Evolutionary conservation across 1,140 invertebrate species (phyloP).

Genomic region (Cotesia chilonis): DNA sequence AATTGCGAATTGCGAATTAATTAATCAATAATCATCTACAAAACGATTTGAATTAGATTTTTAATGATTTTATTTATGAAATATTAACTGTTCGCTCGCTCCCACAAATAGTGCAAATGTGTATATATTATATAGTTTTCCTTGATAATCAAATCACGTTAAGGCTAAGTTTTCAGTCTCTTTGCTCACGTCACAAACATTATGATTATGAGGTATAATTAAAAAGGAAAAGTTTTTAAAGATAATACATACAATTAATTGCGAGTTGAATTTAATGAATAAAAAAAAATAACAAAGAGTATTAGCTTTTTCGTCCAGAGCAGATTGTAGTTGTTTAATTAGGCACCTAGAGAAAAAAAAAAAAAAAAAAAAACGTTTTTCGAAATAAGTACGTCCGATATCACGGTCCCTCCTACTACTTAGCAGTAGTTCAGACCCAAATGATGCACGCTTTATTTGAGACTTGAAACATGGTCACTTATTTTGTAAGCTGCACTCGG

Average conservation of each 20-base stretch:
- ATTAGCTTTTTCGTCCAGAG: conserved; percentile 27
- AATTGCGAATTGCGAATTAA: not conserved
- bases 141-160: conserved; percentile 10
- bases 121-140: not conserved
- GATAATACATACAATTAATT: not conserved
- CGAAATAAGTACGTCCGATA: conserved; percentile 65
- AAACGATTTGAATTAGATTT: not conserved
- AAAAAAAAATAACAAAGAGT: not conserved
- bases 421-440: conserved; percentile 64
- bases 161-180: conserved; percentile 7
- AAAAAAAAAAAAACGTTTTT: conserved; percentile 40
- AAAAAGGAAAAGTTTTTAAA: not conserved
- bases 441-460: conserved; percentile 61
- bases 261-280: not conserved
- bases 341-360: conserved; percentile 53
- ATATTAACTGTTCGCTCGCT: not conserved
- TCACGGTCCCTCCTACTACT: conserved; percentile 67
- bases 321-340: conserved; percentile 25
- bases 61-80: not conserved
- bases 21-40: conserved; percentile 18
- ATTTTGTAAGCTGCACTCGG: conserved; percentile 61
- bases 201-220: not conserved
- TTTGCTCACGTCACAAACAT: conserved; percentile 22
- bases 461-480: conserved; percentile 46
- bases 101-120: conserved; percentile 15